Base-by-base conservation (phyloP, 2,797 vertebrate genomes). In the Harpagifer antarcticus region DNA sequence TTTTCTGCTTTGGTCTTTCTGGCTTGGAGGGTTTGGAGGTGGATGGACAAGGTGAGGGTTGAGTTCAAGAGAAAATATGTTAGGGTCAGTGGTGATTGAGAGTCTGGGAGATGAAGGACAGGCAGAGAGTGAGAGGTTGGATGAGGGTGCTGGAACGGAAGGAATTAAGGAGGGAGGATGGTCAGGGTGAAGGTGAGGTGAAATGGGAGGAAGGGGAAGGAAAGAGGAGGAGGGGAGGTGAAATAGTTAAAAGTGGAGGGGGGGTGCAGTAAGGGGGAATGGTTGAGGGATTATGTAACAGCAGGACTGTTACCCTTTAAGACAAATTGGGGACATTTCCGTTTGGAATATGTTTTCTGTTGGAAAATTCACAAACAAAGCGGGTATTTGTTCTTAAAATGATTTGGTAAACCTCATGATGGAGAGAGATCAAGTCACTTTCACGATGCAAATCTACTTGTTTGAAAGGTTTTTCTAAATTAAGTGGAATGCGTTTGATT, bases 51-150 rank as follows among this genome's bases (percentile, higher is more conserved):
- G 58, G 33, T 72, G 56, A 69, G 73, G 76, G 74, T 85, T 78
- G 82, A 79, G 53, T 77, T 74, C 57, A 72, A 59, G 47, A 83
- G 67, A 16, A 57, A 31, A 19, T 44, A 74, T 74, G 67, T 66
- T 19, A 56, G 72, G 62, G 74, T 83, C 63, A 72, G 68, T 12
- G 14, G n/a, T 84, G 84, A 87, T 61, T 69, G 74, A 87, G 63
- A 82, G 67, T 20, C 57, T 3, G 17, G 54, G 44, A 65, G 68
- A 84, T 76, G 63, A 71, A 75, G 60, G 73, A 69, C 1, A 4
- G 20, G 72, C 77, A 58, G 64, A 40, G 53, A 45, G 65, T 66
- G 52, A 74, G 57, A 72, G 62, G 23, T 14, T 44, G 60, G 45
- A 54, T 53, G 37, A 68, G 63, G 68, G 59, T 33, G 50, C 19